A percentile compares a stretch with the other conserved stretches of the same genome.
These are phyloP conservation scores for Fratercula arctica DNA, from an alignment of 2,797 vertebrate genomes.

Conservation along the genomic window DNA sequence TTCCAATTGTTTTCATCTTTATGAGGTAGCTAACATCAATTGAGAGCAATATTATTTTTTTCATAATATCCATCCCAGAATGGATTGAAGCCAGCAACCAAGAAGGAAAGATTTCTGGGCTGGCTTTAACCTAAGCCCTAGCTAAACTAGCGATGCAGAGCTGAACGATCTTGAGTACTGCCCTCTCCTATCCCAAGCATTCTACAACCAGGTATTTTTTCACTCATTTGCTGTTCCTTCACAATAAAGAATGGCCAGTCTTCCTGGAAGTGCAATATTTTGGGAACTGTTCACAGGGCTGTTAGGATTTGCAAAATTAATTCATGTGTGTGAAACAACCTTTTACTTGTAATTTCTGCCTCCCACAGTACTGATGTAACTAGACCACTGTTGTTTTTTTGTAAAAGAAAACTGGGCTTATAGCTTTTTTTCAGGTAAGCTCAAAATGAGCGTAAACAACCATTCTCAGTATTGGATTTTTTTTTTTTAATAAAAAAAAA, in stretches of 20 bases:
- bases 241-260: background rate
- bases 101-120: background rate
- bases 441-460: background rate
- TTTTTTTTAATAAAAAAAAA: background rate
- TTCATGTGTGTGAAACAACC: background rate
- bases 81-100: background rate
- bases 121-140: background rate
- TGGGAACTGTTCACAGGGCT: background rate
- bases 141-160: background rate
- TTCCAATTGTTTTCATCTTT: background rate
- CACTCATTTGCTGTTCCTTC: background rate
- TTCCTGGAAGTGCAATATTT: background rate
- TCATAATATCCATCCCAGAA: background rate
- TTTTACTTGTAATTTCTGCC: background rate
- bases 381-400: background rate
- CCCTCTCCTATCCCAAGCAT: background rate
- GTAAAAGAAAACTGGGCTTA: background rate
- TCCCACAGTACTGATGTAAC: rapidly evolving
- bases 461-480: background rate
- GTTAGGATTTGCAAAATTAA: background rate
- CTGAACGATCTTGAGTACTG: background rate
- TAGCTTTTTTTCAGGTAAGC: background rate
- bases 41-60: background rate
- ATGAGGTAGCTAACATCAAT: background rate
- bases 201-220: background rate